Evolutionary conservation across 1,140 invertebrate genomes (phyloP).

Genomic region (Drosophila funebris): DNA sequence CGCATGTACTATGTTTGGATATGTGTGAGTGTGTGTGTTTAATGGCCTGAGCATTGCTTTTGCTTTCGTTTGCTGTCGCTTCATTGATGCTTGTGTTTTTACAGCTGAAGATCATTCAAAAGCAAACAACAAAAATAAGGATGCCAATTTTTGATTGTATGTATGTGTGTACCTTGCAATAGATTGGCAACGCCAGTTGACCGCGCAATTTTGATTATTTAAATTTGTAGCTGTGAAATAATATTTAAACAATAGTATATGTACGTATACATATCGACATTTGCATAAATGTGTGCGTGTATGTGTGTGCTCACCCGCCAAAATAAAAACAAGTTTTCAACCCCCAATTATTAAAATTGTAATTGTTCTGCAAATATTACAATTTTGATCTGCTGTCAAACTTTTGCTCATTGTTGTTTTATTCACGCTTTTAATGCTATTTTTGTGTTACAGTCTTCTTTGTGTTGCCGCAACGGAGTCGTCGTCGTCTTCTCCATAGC

Average conservation of each 20-base stretch:
- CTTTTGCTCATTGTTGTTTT: conserved; percentile 33
- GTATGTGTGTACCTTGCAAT: not conserved
- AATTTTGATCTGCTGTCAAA: conserved; percentile 29
- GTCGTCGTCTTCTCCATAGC: conserved; percentile 25
- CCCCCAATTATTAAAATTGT: conserved; percentile 48
- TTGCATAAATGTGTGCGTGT: not conserved
- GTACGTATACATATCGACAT: not conserved
- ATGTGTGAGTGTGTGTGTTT: not conserved
- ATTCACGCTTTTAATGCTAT: conserved; percentile 44
- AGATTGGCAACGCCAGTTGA: not conserved
- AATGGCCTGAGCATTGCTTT: conserved; percentile 5
- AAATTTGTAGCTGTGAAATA: not conserved
- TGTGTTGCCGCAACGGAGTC: conserved; percentile 29
- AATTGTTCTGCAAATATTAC: conserved; percentile 37
- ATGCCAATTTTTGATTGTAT: not conserved
- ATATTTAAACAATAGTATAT: not conserved
- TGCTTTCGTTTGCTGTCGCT: conserved; percentile 21
- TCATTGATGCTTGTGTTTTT: conserved; percentile 29
- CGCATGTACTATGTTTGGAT: not conserved
- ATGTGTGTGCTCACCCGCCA: not conserved
- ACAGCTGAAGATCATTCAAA: conserved; percentile 23
- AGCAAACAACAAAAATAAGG: not conserved
- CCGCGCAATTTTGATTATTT: no score
- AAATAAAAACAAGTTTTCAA: conserved; percentile 47
- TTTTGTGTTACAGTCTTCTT: conserved; percentile 48